Evolutionary conservation across 1,140 invertebrate genomes (phyloP), one percentile per base, ranked within the genome.

Genomic region (Limonius californicus): DNA sequence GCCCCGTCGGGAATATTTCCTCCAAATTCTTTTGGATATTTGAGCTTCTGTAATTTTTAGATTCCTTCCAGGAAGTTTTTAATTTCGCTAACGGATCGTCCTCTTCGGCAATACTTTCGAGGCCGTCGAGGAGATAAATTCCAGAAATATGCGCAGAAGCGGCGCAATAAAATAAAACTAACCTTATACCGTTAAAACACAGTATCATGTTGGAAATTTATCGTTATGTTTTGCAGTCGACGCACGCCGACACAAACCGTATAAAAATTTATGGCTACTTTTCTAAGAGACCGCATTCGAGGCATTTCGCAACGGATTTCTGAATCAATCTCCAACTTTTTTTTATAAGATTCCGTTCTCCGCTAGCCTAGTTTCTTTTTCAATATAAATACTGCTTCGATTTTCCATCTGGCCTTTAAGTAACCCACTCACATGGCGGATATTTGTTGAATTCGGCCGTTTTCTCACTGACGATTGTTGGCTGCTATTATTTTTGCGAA

Each of bases 251-350:
- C 15, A 42, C 35, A 30, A 60, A 64, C 63, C 42, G 54, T 61
- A 64, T 64, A 64, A 64, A 59, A 59, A 64, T 62, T 65, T 65
- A 65, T 62, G 59, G 43, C 27, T 53, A 15, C 20, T 53, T 63
- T 62, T 61, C 59, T 62, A 55, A 63, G 57, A 54, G 61, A 60
- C 56, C 62, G 58, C 64, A 66, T 66, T 59, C 59, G 61, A 50
- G 57, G 61, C 56, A 61, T 50, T 58, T 61, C 61, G 55, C 50
- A 43, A 20, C 56, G 54, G 57, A 59, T 66, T 66, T 53, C 45
- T 35, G 54, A 63, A 66, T 66, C 64, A 66, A 66, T 66, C 64
- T 63, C 55, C 57, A 55, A 63, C 58, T 63, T 50, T 63, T n/a
- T n/a, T 66, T 66, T 66, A 66, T 66, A 66, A 61, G 64, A 27